Evolutionary conservation across 2,113 vertebrate species (phyloP), one percentile per base, ranked within the genome.

Genomic region (Castor canadensis): DNA sequence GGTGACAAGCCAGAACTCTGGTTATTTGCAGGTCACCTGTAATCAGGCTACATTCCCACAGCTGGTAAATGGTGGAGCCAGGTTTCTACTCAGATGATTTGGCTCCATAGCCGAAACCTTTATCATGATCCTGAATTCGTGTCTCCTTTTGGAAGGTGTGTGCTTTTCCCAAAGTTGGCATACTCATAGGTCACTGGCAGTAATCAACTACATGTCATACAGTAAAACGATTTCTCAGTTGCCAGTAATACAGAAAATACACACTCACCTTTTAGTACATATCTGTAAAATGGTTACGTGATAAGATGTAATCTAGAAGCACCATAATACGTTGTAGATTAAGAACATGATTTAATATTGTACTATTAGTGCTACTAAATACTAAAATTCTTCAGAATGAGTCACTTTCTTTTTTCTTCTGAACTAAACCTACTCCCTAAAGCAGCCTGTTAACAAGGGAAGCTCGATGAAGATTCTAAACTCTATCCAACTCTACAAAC

Each of bases 401-500:
- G 4, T 35, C 73, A 38, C 4, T 84, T 54, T 92, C 56, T 52
- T 38, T 75, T 49, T 47, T 49, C 8, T 90, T 86, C 73, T 89
- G 40, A 87, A 86, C 40, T 91, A 84, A 89, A 81, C 1, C 43
- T 84, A 60, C 13, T 79, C 40, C 60, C 38, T 30, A 64, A 30
- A 58, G 66, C 73, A 95, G 64, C 22, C n/a, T n/a, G n/a, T 93
- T 58, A 87, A 26, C 38, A 83, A 92, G 38, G 26, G 62, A 83
- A 84, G 67, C n/a, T 83, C 62, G 45, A 10, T 10, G 52, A 91
- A 91, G 75, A 75, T 45, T 73, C 54, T 49, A 76, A 95, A 76
- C 47, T 89, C n/a, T 64, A 30, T 66, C 69, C 97, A 95, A 84
- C 54, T 85, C n/a, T 60, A 49, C 88, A 95, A 89, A 87, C n/a